phyloP scores from a whole-genome alignment of 2,797 vertebrate species.

The Euphonia xanthogaster region DNA sequence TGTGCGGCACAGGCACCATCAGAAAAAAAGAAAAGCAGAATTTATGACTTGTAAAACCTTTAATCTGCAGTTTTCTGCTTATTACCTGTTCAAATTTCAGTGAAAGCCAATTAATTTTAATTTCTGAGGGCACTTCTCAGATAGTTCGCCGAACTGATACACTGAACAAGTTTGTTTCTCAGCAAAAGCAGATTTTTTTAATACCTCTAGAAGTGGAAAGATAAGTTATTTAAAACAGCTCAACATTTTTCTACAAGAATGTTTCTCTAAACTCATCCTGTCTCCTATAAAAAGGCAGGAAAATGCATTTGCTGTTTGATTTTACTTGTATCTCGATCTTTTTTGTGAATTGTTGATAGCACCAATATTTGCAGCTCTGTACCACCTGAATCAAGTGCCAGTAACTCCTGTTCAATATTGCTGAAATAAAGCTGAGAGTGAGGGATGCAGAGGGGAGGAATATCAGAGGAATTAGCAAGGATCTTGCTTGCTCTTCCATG shows the following conservation, averaged over 20 bases:
- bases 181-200: background rate
- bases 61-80: constrained; percentile 27
- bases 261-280: background rate
- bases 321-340: background rate
- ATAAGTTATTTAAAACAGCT: background rate
- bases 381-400: background rate
- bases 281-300: background rate
- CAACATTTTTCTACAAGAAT: background rate
- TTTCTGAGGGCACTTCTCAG: background rate
- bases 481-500: background rate
- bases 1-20: background rate
- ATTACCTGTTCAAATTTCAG: constrained; percentile 18
- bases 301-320: background rate
- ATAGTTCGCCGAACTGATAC: background rate
- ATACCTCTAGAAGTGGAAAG: background rate
- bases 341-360: background rate
- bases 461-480: background rate
- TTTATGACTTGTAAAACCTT: constrained; percentile 1
- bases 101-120: constrained; percentile 60
- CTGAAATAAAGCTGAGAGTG: background rate
- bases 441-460: accelerated
- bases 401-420: background rate
- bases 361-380: background rate
- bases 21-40: background rate
- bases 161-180: constrained; percentile 42